Evolutionary conservation across 2,797 vertebrate genomes (phyloP).

Genomic region (Enteromius radiatus): DNA sequence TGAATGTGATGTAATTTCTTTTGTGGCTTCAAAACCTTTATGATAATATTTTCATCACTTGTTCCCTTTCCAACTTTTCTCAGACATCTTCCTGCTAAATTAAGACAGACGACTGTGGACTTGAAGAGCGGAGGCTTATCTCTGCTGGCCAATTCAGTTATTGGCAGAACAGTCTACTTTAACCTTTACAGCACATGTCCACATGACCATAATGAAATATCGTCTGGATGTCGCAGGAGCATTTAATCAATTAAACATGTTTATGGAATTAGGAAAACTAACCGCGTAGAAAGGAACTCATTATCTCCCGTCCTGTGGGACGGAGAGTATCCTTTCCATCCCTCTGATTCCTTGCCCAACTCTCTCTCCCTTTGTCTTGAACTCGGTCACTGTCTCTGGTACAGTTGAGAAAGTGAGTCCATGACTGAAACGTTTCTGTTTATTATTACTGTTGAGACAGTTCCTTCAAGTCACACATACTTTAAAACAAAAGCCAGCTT

Average conservation of each 20-base stretch:
- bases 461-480: constrained; percentile 37
- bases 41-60: constrained; percentile 18
- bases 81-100: constrained; percentile 33
- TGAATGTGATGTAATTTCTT: background rate
- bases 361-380: constrained; percentile 15
- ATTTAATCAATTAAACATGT: constrained; percentile 52
- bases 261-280: constrained; percentile 43
- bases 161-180: constrained; percentile 26
- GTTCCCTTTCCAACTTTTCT: constrained; percentile 13
- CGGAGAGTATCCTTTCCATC: constrained; percentile 15
- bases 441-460: constrained; percentile 44
- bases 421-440: constrained; percentile 40
- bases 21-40: background rate
- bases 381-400: constrained; percentile 14
- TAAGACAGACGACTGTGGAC: constrained; percentile 22
- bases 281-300: constrained; percentile 33
- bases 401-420: background rate
- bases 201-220: constrained; percentile 48
- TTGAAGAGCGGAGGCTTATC: constrained; percentile 11
- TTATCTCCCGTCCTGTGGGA: constrained; percentile 23
- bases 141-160: constrained; percentile 32
- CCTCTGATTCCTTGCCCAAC: constrained; percentile 22
- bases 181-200: constrained; percentile 45
- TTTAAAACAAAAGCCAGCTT: constrained; percentile 43
- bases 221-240: constrained; percentile 35